Base-by-base conservation (phyloP, 2,888 invertebrate species). In the Masnerella sp. region DNA sequence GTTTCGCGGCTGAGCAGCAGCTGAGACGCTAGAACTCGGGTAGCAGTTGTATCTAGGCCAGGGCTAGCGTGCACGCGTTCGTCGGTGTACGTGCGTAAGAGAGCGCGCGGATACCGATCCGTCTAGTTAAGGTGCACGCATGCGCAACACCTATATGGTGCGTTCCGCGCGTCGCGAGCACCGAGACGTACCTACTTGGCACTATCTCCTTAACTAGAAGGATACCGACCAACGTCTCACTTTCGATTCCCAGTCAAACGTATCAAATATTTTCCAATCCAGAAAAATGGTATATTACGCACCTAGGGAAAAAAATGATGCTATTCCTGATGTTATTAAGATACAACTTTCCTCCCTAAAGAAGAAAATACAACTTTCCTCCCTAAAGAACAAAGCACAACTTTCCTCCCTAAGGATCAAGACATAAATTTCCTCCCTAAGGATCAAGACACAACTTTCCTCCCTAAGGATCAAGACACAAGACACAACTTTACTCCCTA, bases 21-120 rank as follows among this genome's bases (percentile, higher is more conserved):
- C 79, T 76, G 76, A 77, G 80, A 51, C 75, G 40, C 40, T 36
- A 56, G 76, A 81, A 81, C 77, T 79, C 78, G 79, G 76, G 80
- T 81, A 78, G 80, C 69, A 71, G 78, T 77, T 65, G 81, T 85
- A 87, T 87, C 86, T 87, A 87, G 87, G 87, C 87, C 87, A 87
- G 84, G 87, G 87, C 85, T 87, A 85, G 80, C 73, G 78, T 82
- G 80, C 77, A 78, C 79, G 77, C 80, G 71, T 64, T 52, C 62
- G 52, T 59, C 28, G 52, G 47, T 58, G 32, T 67, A 54, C 52
- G 71, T 76, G 65, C 45, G 54, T 67, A 71, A 51, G 22, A 49
- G 52, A 73, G 54, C 56, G 72, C 71, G 45, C 20, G 43, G 47
- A 67, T 67, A 51, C 65, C 67, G 58, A 68, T 68, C 68, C 49